These are phyloP conservation scores for Girardinichthys multiradiatus DNA, from an alignment of 2,113 vertebrate species.

Conservation along the genomic window DNA sequence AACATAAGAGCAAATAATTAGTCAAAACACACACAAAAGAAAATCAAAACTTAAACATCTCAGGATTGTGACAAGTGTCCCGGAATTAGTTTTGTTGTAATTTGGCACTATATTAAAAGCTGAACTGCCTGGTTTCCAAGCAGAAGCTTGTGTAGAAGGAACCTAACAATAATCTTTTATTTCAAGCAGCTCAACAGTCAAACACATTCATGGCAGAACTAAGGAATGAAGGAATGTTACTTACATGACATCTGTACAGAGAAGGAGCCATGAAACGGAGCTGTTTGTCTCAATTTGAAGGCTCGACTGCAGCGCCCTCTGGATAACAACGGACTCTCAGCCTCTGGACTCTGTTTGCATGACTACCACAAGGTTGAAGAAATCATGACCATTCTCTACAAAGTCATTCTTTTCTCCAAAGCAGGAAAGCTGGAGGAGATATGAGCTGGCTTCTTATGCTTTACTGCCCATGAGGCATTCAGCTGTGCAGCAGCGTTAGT, in stretches of 20 bases:
- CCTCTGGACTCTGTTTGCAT: neutral
- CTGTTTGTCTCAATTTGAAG: slow-evolving; percentile 2
- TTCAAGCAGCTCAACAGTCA: neutral
- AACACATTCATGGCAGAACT: neutral
- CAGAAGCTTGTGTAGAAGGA: neutral
- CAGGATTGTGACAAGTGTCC: no score
- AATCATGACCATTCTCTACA: neutral
- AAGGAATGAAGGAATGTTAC: neutral
- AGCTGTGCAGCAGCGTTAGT: neutral
- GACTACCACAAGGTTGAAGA: neutral
- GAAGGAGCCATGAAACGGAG: neutral
- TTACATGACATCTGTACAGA: neutral
- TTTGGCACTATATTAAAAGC: neutral
- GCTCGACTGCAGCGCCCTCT: neutral
- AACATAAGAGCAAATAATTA: no score
- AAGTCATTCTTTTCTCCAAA: neutral
- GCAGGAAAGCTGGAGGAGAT: neutral
- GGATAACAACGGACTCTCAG: neutral
- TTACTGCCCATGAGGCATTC: neutral
- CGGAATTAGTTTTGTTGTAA: neutral
- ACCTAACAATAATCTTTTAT: neutral
- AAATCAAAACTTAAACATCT: no score
- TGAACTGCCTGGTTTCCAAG: neutral
- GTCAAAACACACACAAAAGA: no score
- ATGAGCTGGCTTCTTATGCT: no score